Evolutionary conservation across 2,113 vertebrate species (phyloP).

Genomic region (Platysternon megacephalum): DNA sequence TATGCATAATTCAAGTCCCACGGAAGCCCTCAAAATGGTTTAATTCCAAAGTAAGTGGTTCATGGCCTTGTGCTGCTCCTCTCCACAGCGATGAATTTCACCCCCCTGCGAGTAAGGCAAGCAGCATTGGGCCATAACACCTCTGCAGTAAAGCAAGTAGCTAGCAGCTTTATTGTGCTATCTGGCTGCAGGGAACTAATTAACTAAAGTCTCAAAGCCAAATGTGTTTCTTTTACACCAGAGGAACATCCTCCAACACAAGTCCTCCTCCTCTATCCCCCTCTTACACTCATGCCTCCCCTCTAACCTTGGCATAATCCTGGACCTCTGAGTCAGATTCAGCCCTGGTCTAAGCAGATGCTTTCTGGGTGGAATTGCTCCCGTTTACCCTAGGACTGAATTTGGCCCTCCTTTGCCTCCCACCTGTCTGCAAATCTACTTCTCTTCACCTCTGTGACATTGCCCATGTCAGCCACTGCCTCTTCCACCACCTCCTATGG

Average conservation of each 20-base stretch:
- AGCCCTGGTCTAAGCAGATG: neutral
- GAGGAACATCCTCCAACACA: neutral
- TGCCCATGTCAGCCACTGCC: neutral
- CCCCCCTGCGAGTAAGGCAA: neutral
- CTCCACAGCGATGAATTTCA: neutral
- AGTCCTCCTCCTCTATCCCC: neutral
- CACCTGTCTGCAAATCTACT: neutral
- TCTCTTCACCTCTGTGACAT: neutral
- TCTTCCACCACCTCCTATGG: neutral
- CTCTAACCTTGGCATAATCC: neutral
- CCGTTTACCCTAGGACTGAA: neutral
- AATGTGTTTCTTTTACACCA: neutral
- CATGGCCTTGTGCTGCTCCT: neutral
- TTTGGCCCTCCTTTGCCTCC: rapidly evolving
- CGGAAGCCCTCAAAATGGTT: neutral
- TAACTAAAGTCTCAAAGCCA: neutral
- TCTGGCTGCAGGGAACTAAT: neutral
- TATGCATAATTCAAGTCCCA: neutral
- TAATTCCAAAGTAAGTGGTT: neutral
- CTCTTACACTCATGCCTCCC: neutral
- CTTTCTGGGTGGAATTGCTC: neutral
- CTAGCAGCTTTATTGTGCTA: neutral
- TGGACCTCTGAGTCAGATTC: neutral
- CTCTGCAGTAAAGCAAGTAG: neutral
- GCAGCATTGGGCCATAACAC: neutral